Evolutionary conservation across 1,140 invertebrate species (phyloP), one percentile per base, ranked within the genome.

Genomic region (Ptiloglossa arizonensis): DNA sequence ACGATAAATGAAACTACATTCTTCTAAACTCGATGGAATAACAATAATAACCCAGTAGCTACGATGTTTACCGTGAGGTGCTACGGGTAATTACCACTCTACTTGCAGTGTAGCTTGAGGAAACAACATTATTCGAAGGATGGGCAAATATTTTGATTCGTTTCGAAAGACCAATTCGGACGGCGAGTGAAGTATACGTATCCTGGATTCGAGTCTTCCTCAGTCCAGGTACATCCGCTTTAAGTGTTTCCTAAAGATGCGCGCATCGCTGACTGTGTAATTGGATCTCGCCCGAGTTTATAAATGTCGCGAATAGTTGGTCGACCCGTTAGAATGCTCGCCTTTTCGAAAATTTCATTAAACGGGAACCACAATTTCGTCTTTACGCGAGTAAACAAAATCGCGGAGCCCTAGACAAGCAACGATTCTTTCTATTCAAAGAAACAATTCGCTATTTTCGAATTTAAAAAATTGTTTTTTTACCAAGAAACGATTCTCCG

Each of bases 301-400:
- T 60, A 73, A 79, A 73, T 62, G 69, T 66, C 48, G 27, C 11
- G 38, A 79, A 64, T 73, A 79, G 66, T 64, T 60, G 66, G 41
- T 60, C 24, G 38, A 19, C 9, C n/a, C 29, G 64, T 24, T 9
- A 22, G 46, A 24, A 38, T 41, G 32, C 24, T n/a, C 41, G 46
- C 44, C 46, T 63, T 64, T 50, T 22, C 46, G 46, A 54, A 73
- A 64, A 73, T 73, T 46, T 64, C 46, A 19, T 64, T 73, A 73
- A n/a, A 29, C 17, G 24, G n/a, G 4, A 15, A 38, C 60, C 29
- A 35, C 59, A 64, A 73, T 64, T 73, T 73, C 60, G 46, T 32
- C 46, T 52, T 64, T 32, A 5, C 19, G 19, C 5, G 32, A 29
- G 17, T 17, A 38, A 54, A 54, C 66, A 19, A 32, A 32, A 17